These are phyloP conservation scores for Pyrrhia umbra DNA, from an alignment of 2,888 invertebrate species.

Conservation along the genomic window DNA sequence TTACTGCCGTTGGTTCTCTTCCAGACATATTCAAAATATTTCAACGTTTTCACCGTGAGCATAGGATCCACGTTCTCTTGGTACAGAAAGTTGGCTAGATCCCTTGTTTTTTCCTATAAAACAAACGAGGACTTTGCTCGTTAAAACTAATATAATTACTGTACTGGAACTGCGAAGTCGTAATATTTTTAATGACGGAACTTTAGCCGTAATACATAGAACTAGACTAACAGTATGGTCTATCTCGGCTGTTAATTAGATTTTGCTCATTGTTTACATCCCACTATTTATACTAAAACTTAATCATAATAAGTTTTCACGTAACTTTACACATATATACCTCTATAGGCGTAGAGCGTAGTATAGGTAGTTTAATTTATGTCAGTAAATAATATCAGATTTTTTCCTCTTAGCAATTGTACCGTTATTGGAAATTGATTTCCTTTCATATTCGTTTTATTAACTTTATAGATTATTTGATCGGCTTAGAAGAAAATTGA, in stretches of 20 bases:
- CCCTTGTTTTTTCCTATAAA: constrained; percentile 84
- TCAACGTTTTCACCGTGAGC: constrained; percentile 81
- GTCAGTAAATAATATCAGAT: constrained; percentile 41
- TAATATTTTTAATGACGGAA: constrained; percentile 80
- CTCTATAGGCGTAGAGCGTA: not conserved
- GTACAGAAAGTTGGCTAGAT: constrained; percentile 85
- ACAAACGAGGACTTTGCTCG: constrained; percentile 70
- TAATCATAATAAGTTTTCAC: not conserved
- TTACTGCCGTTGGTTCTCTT: constrained; percentile 87
- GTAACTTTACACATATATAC: not conserved
- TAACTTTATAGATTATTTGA: constrained; percentile 37
- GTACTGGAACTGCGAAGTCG: constrained; percentile 67
- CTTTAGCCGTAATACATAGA: constrained; percentile 66
- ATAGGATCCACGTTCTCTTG: constrained; percentile 84
- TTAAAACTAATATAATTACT: constrained; percentile 81
- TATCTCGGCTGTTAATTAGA: constrained; percentile 56
- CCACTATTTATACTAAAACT: constrained; percentile 19
- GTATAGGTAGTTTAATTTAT: constrained; percentile 32
- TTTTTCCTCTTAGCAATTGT: constrained; percentile 12
- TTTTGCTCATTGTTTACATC: constrained; percentile 51
- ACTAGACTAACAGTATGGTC: constrained; percentile 49
- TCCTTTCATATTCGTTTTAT: constrained; percentile 30
- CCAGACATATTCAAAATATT: constrained; percentile 89
- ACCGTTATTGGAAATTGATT: constrained; percentile 31
- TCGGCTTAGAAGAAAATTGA: constrained; percentile 35